These are phyloP conservation scores for Tapirus terrestris DNA, from an alignment of 2,113 vertebrate genomes.

Conservation along the genomic window DNA sequence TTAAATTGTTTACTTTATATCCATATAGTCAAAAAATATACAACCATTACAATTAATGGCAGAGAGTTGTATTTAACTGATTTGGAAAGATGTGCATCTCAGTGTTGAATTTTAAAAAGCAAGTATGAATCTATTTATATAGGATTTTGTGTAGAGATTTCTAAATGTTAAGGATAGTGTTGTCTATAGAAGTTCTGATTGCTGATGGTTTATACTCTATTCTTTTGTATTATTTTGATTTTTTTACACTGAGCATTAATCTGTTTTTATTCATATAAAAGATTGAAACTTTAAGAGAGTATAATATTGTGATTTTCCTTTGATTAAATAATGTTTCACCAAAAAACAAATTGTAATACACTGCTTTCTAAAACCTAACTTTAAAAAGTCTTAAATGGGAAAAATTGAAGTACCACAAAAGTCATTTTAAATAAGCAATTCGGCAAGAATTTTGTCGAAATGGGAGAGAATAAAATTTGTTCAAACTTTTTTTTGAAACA, in stretches of 20 bases:
- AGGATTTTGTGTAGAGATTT: slow-evolving; percentile 1
- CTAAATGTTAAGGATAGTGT: background rate
- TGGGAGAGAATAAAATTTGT: slow-evolving; percentile 7
- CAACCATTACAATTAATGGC: background rate
- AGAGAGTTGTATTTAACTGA: background rate
- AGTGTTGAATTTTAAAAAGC: background rate
- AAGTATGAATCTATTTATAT: background rate
- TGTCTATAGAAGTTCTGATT: background rate
- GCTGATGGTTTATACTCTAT: background rate
- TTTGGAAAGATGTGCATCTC: background rate
- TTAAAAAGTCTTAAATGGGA: slow-evolving; percentile 5
- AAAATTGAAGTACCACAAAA: background rate
- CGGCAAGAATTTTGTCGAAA: background rate
- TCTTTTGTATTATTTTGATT: background rate
- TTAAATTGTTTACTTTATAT: background rate
- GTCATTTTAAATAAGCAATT: slow-evolving; percentile 26
- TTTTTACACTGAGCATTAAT: background rate
- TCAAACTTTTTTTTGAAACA: background rate
- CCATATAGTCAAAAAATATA: background rate
- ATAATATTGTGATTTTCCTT: slow-evolving; percentile 36
- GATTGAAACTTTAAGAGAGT: background rate
- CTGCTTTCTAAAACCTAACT: slow-evolving; percentile 4
- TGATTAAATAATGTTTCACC: background rate
- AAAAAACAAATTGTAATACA: slow-evolving; percentile 18
- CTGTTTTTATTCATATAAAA: slow-evolving; percentile 43